These are phyloP conservation scores for Cephus runcator DNA, from an alignment of 2,888 invertebrate species.

Conservation along the genomic window DNA sequence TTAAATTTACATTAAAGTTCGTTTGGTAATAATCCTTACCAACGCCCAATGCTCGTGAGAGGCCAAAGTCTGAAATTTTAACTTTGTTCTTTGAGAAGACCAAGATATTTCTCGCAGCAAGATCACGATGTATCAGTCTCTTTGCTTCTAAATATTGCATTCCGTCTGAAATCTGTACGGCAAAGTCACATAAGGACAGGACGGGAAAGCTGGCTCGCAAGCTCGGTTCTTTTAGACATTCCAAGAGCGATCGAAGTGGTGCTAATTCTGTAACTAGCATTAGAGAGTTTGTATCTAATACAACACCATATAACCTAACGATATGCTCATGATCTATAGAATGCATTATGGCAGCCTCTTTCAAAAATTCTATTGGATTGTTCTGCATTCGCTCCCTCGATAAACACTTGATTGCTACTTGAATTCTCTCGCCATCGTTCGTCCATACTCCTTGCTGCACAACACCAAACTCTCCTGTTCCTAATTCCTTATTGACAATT, in stretches of 20 bases:
- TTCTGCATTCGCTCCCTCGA: slow-evolving; percentile 95
- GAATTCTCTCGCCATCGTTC: slow-evolving; percentile 90
- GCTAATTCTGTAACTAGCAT: slow-evolving; percentile 92
- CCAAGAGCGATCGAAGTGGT: slow-evolving; percentile 91
- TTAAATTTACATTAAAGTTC: slow-evolving; percentile 96
- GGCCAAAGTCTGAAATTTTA: slow-evolving; percentile 98
- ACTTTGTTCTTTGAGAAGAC: slow-evolving; percentile 97
- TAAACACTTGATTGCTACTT: slow-evolving; percentile 97
- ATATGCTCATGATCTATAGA: slow-evolving; percentile 97
- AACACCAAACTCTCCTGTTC: slow-evolving; percentile 97
- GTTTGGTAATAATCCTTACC: slow-evolving; percentile 99
- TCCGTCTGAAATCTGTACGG: slow-evolving; percentile 95
- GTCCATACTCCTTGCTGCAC: slow-evolving; percentile 99
- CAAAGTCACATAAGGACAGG: slow-evolving; percentile 92
- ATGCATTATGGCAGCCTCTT: slow-evolving; percentile 99
- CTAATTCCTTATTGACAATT: slow-evolving; percentile 92
- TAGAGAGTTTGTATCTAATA: slow-evolving; percentile 88
- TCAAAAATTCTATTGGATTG: slow-evolving; percentile 95
- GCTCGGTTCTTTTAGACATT: slow-evolving; percentile 94
- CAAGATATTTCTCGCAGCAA: slow-evolving; percentile 97
- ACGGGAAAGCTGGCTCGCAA: slow-evolving; percentile 92
- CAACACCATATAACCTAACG: slow-evolving; percentile 97
- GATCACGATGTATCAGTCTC: slow-evolving; percentile 95
- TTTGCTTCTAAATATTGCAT: slow-evolving; percentile 98
- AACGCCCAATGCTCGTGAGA: slow-evolving; percentile 94